These are phyloP conservation scores for Hafferia zeledoni DNA, from an alignment of 2,797 vertebrate genomes.

Conservation along the genomic window DNA sequence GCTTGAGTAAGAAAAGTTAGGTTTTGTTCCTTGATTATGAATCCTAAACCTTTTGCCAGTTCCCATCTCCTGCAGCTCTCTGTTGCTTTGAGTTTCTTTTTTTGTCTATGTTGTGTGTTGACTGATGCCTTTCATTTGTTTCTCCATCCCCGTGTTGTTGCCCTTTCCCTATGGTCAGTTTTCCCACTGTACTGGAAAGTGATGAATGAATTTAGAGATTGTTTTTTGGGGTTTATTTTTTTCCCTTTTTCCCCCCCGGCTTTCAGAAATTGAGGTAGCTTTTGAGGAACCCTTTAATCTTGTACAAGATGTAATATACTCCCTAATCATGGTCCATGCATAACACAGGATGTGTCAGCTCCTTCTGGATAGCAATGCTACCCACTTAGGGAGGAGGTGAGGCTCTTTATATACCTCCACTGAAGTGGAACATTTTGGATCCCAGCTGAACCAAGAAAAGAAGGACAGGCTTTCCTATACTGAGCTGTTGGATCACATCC, in stretches of 20 bases:
- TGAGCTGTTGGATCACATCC: not conserved
- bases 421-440: not conserved
- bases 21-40: not conserved
- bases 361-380: not conserved
- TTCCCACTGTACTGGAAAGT: not conserved
- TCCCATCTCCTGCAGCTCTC: not conserved
- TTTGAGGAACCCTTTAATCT: not conserved
- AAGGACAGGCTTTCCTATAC: not conserved
- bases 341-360: not conserved
- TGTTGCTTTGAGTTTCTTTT: not conserved
- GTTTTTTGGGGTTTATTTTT: not conserved
- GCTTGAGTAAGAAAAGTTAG: not conserved
- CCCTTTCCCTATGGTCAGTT: not conserved
- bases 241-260: no score
- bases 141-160: not conserved
- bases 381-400: not conserved
- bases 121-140: accelerated
- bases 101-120: not conserved
- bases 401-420: not conserved
- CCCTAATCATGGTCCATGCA: not conserved
- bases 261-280: not conserved
- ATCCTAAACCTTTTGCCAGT: not conserved
- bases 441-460: not conserved
- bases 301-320: not conserved
- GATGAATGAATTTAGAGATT: not conserved